Evolutionary conservation across 2,888 invertebrate genomes (phyloP), one percentile per base, ranked within the genome.

Genomic region (Tholera decimalis): DNA sequence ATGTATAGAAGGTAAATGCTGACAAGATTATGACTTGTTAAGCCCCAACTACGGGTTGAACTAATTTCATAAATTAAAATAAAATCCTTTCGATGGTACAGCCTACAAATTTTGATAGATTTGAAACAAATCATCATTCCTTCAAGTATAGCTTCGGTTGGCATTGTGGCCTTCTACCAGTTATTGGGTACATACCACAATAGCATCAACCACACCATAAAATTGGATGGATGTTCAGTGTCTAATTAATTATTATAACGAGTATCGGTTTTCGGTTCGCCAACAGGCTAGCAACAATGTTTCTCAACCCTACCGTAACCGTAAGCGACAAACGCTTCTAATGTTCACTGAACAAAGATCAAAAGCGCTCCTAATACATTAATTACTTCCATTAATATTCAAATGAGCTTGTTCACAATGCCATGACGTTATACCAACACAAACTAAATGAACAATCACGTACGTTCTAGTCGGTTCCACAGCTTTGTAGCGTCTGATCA

Each of bases 331-430:
- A 64, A 35, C 44, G 53, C 44, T 46, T 30, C 39, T 26, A 70
- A 51, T 24, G 28, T 50, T 43, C 41, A 43, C 26, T 54, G 59
- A 71, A 57, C 72, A 64, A 49, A 55, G 72, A 71, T 71, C 77
- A 77, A 71, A 76, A 56, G 69, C 75, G 46, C 39, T 49, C 35
- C 43, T 53, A 64, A 76, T 69, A 69, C 59, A 76, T 56, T 64
- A 61, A 63, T 68, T 73, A 76, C 58, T 76, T 46, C 28, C 49
- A 62, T 59, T 73, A 77, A 70, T 70, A 77, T 73, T 65, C 54
- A 73, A 77, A 73, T 62, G 33, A 61, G 51, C 33, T 54, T 20
- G 55, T 64, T 68, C 61, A 69, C 58, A 62, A 70, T 57, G 49
- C 59, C 30, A 46, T 72, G 49, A 47, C 73, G 57, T 37, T 63